Evolutionary conservation across 2,888 invertebrate genomes (phyloP).

Genomic region (Drosophila peninsularis): DNA sequence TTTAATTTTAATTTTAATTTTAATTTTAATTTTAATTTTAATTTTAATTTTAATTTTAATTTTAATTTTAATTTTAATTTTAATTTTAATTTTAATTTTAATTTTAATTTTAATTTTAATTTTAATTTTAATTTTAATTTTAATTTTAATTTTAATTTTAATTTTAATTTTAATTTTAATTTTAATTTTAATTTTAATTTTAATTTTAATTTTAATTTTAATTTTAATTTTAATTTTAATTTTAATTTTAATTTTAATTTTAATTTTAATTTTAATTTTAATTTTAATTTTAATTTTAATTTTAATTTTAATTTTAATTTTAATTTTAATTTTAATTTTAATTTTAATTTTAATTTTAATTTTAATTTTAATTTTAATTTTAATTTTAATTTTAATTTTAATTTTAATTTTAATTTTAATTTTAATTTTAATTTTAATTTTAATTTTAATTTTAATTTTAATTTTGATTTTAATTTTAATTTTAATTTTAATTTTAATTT

Average conservation of each 20-base stretch:
- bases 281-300: constrained; percentile 1
- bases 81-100: neutral
- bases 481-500: no score
- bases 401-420: neutral
- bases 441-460: neutral
- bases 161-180: neutral
- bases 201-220: neutral
- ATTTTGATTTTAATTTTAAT: no score
- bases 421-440: neutral
- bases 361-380: neutral
- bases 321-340: neutral
- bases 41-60: neutral
- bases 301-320: neutral
- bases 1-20: neutral
- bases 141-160: neutral
- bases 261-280: neutral
- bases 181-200: neutral
- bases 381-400: neutral
- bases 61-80: neutral
- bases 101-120: constrained; percentile 1
- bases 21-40: neutral
- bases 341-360: neutral
- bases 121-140: neutral
- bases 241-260: neutral
- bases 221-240: neutral